phyloP scores from a whole-genome alignment of 2,797 vertebrate species.

The Liasis olivaceus region DNA sequence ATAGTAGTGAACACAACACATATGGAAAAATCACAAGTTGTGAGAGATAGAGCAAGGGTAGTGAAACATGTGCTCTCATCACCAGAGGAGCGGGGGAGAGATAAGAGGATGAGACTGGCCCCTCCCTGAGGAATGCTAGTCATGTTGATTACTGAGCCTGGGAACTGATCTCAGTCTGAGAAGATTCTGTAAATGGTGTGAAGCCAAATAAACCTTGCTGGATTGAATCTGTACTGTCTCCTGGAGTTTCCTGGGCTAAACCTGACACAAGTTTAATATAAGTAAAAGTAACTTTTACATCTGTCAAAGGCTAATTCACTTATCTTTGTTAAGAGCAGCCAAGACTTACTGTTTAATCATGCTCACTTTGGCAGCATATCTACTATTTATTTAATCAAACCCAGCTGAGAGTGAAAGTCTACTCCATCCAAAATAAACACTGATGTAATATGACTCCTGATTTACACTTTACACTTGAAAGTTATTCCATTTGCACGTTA shows the following conservation, averaged over 20 bases:
- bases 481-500: background rate
- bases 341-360: background rate
- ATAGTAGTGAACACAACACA: background rate
- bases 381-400: background rate
- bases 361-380: background rate
- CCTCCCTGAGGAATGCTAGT: too few species aligned
- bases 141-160: too few species aligned
- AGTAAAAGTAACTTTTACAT: background rate
- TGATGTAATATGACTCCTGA: background rate
- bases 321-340: background rate
- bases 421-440: background rate
- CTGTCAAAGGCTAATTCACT: background rate
- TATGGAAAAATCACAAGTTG: background rate
- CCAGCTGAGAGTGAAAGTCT: background rate
- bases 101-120: too few species aligned
- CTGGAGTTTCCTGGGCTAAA: too few species aligned
- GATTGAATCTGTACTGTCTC: too few species aligned
- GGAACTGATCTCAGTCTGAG: too few species aligned
- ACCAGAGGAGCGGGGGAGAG: too few species aligned
- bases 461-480: background rate
- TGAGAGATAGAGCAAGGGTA: too few species aligned
- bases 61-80: too few species aligned
- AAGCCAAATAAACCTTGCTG: too few species aligned
- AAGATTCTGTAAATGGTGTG: too few species aligned
- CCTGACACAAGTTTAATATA: background rate